These are phyloP conservation scores for Microhierax caerulescens DNA, from an alignment of 2,797 vertebrate species.

Conservation along the genomic window DNA sequence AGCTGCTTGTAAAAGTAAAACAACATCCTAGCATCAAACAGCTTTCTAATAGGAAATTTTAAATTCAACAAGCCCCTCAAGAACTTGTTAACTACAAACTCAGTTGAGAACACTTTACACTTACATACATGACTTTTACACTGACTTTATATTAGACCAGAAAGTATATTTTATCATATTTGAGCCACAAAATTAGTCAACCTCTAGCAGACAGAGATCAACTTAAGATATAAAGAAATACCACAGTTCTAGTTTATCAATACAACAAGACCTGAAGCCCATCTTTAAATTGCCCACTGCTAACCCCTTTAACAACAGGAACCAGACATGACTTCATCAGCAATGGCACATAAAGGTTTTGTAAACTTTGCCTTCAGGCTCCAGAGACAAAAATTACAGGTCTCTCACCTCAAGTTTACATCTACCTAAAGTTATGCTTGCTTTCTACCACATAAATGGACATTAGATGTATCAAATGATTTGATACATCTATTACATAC, in stretches of 20 bases:
- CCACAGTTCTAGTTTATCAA: background rate
- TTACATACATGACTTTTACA: background rate
- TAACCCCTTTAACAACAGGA: background rate
- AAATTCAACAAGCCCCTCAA: background rate
- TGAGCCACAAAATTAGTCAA: background rate
- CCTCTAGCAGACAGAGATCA: background rate
- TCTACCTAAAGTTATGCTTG: background rate
- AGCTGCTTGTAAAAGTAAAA: background rate
- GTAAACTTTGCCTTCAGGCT: background rate
- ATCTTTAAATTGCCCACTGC: background rate
- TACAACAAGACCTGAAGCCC: background rate
- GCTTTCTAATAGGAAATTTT: background rate
- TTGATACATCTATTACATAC: too few relatives aligned
- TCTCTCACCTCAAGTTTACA: background rate
- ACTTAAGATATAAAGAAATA: background rate
- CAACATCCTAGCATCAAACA: background rate
- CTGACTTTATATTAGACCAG: background rate
- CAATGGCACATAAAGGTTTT: background rate
- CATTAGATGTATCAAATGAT: background rate
- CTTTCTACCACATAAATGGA: background rate
- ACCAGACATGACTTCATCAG: background rate
- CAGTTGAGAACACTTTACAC: background rate
- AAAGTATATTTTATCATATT: background rate
- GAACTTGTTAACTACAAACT: background rate
- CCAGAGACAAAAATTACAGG: constrained; percentile 7